A percentile compares a stretch with the other conserved stretches of the same genome.
Conservation (phyloP, 1,140 invertebrate species). For the Lucilia sericata region DNA sequence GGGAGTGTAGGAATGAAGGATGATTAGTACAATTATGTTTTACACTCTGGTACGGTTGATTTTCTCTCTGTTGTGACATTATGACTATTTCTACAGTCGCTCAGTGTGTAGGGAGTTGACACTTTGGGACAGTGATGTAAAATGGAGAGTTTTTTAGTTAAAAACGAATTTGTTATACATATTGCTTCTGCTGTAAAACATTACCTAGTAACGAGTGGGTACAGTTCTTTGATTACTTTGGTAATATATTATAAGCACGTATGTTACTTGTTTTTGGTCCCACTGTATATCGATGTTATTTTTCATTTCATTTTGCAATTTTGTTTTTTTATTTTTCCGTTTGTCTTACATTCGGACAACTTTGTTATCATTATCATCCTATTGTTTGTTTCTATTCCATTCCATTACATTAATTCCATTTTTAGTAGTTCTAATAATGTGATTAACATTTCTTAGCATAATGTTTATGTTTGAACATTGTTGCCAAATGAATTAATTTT, state of each 20-base stretch:
- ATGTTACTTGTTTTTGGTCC: no score
- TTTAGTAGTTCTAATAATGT: conserved; percentile 10
- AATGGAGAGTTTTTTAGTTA: no score
- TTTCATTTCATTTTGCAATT: neutral
- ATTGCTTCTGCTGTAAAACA: no score
- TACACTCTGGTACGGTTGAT: neutral
- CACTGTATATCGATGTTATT: neutral
- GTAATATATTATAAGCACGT: no score
- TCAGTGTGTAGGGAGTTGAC: no score
- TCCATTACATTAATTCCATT: conserved; percentile 17
- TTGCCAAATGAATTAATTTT: neutral
- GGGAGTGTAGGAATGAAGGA: neutral
- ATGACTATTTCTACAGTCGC: neutral
- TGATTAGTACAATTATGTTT: neutral
- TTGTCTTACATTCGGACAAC: neutral
- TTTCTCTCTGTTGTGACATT: neutral
- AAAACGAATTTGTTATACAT: no score
- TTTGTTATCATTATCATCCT: neutral
- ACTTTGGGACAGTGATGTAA: no score
- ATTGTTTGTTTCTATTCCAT: neutral
- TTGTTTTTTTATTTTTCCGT: neutral
- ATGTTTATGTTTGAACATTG: conserved; percentile 13
- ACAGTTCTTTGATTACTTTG: no score
- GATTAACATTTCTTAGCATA: conserved; percentile 19
- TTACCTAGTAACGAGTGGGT: no score